phyloP scores from a whole-genome alignment of 1,140 invertebrate genomes.

The Musca domestica region DNA sequence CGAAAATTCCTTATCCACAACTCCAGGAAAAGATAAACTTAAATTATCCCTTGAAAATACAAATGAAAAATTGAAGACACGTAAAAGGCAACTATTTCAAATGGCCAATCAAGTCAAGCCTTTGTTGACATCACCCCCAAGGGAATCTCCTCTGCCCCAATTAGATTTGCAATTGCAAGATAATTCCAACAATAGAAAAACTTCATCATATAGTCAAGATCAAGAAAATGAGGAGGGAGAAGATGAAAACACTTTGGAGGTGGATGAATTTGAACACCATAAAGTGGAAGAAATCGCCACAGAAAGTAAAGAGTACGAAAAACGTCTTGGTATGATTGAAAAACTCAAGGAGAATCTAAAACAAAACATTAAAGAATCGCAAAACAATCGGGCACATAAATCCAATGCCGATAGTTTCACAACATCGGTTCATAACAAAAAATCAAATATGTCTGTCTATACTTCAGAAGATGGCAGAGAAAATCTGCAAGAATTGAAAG shows the following conservation, averaged over 20 bases:
- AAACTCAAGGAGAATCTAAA: conserved; percentile 12
- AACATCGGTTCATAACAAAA: neutral
- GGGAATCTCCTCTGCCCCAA: neutral
- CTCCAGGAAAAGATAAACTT: neutral
- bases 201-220: neutral
- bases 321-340: conserved; percentile 17
- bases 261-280: too few species aligned
- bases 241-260: neutral
- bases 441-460: neutral
- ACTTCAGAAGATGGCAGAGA: neutral
- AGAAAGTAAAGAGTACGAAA: conserved; percentile 1
- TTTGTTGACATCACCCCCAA: neutral
- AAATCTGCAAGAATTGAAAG: neutral
- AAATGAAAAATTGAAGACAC: conserved; percentile 2
- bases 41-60: neutral
- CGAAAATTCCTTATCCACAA: neutral
- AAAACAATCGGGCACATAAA: conserved; percentile 8
- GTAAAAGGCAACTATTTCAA: conserved; percentile 13
- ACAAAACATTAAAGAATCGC: conserved; percentile 5
- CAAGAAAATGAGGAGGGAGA: neutral
- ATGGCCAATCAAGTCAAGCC: conserved; percentile 15
- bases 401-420: too few species aligned
- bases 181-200: neutral
- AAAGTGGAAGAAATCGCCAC: neutral
- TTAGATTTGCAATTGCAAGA: conserved; percentile 12